These are phyloP conservation scores for Poecilia latipinna DNA, from an alignment of 2,113 vertebrate genomes.

Conservation along the genomic window DNA sequence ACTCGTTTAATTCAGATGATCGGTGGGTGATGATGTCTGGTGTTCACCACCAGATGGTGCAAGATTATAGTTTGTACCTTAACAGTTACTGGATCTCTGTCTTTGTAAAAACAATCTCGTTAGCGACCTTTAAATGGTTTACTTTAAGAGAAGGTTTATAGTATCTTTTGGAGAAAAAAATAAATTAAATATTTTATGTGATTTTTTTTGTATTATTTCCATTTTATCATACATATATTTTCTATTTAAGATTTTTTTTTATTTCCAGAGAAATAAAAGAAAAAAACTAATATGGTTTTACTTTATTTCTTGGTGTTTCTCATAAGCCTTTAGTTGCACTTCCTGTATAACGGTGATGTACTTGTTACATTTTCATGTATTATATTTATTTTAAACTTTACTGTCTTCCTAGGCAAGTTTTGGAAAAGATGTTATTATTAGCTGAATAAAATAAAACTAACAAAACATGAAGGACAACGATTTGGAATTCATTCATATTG, in stretches of 20 bases:
- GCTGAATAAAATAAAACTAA: neutral
- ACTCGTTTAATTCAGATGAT: neutral
- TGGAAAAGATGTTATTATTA: neutral
- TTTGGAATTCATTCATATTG: neutral
- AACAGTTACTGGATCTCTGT: neutral
- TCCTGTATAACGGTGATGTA: neutral
- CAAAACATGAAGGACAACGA: too few relatives aligned
- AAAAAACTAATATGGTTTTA: too few relatives aligned
- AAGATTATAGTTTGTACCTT: neutral
- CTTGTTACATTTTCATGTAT: neutral
- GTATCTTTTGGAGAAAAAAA: too few relatives aligned
- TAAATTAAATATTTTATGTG: too few relatives aligned
- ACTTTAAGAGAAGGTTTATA: too few relatives aligned
- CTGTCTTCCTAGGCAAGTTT: neutral
- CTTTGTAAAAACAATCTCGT: too few relatives aligned
- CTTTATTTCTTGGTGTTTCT: neutral
- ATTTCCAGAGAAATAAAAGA: too few relatives aligned
- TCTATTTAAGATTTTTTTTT: too few relatives aligned
- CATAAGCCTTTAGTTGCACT: neutral
- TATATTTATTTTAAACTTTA: neutral
- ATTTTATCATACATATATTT: neutral
- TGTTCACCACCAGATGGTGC: conserved; percentile 54
- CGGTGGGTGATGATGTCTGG: neutral
- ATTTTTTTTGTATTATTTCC: neutral
- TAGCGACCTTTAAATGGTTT: too few relatives aligned